phyloP scores from a whole-genome alignment of 1,140 invertebrate genomes.

The Trinorchestia longiramus region DNA sequence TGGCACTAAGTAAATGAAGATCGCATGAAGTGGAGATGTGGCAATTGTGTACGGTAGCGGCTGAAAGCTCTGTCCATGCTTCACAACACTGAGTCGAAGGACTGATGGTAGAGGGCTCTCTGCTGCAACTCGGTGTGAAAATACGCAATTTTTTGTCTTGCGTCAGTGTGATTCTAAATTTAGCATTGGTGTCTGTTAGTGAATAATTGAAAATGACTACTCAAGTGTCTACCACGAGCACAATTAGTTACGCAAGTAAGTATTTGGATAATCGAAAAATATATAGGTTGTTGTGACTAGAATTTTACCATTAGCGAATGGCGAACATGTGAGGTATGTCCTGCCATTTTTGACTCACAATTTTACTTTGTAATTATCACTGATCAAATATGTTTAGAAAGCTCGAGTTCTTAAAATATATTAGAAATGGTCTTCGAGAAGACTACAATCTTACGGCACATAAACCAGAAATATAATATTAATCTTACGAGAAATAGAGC shows the following conservation, averaged over 20 bases:
- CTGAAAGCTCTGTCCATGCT: not conserved
- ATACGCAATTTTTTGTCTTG: not conserved
- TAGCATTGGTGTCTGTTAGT: not conserved
- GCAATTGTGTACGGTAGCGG: slow-evolving; percentile 47
- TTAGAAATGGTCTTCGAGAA: too few species aligned
- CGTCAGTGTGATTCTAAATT: not conserved
- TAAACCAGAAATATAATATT: too few species aligned
- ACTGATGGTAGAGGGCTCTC: not conserved
- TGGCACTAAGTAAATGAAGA: not conserved
- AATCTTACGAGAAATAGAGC: too few species aligned
- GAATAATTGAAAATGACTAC: not conserved
- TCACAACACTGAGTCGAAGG: not conserved
- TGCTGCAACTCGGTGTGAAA: not conserved
- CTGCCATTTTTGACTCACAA: too few species aligned
- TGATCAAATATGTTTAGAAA: too few species aligned
- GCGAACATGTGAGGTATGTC: too few species aligned
- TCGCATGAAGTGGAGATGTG: slow-evolving; percentile 58
- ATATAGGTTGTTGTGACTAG: too few species aligned
- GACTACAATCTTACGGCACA: too few species aligned
- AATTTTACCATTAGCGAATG: too few species aligned
- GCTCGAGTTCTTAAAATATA: too few species aligned
- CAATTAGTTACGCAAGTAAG: slow-evolving; percentile 18
- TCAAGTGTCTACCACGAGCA: not conserved
- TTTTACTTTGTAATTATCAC: too few species aligned
- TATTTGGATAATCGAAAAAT: not conserved